These are phyloP conservation scores for Himalopsyche japonica DNA, from an alignment of 2,888 invertebrate species.

Conservation along the genomic window DNA sequence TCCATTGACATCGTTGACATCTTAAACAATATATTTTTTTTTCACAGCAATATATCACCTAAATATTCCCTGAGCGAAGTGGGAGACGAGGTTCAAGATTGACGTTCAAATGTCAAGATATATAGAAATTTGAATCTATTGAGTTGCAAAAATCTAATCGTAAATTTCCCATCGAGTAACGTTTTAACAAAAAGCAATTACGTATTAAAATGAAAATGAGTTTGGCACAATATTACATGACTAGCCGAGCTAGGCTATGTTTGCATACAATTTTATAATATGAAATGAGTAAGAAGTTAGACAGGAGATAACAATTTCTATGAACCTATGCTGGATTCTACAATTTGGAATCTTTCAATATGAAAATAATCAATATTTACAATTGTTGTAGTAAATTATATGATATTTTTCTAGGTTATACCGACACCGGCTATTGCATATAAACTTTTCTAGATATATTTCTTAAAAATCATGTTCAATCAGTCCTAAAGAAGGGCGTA, in stretches of 20 bases:
- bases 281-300: not conserved
- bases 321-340: not conserved
- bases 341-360: not conserved
- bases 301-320: not conserved
- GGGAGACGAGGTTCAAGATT: no score
- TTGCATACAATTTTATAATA: not conserved
- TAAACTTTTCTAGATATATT: not conserved
- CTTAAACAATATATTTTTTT: no score
- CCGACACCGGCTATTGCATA: not conserved
- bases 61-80: no score
- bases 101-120: no score
- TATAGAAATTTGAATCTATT: no score
- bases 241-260: not conserved
- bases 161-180: no score
- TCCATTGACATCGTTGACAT: no score
- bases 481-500: no score
- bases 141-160: no score
- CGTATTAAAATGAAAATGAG: not conserved
- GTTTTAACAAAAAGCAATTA: no score
- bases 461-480: no score
- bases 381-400: not conserved
- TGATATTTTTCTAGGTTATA: not conserved
- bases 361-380: not conserved
- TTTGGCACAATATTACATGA: not conserved
- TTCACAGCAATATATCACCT: no score